A percentile compares a stretch with the other conserved stretches of the same genome.
phyloP scores from a whole-genome alignment of 1,140 invertebrate species.

The Trachymyrmex septentrionalis region DNA sequence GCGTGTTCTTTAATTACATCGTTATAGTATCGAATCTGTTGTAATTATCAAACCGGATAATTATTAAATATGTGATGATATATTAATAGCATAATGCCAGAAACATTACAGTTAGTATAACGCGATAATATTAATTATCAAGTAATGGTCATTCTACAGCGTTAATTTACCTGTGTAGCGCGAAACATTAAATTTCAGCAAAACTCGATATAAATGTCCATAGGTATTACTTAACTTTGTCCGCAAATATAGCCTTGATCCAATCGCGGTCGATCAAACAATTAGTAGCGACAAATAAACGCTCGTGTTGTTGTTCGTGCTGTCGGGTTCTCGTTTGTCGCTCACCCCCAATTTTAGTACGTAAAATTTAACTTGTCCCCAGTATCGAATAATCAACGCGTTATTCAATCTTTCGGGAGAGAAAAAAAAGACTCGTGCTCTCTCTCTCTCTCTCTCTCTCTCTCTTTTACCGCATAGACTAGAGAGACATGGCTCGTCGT shows the following conservation, averaged over 20 bases:
- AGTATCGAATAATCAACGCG: slow-evolving; percentile 33
- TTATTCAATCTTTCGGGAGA: not conserved
- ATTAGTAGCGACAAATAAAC: slow-evolving; percentile 61
- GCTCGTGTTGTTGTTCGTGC: slow-evolving; percentile 10
- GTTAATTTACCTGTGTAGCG: slow-evolving; percentile 49
- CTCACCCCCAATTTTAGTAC: slow-evolving; percentile 37
- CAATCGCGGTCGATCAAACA: slow-evolving; percentile 59
- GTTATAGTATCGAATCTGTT: slow-evolving; percentile 69
- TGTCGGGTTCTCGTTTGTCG: not conserved
- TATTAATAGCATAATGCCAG: slow-evolving; percentile 61
- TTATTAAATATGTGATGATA: slow-evolving; percentile 66
- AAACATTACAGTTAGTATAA: slow-evolving; percentile 57
- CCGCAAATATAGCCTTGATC: slow-evolving; percentile 54
- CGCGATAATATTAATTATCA: slow-evolving; percentile 62
- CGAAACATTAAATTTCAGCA: slow-evolving; percentile 63
- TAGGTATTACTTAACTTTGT: slow-evolving; percentile 57
- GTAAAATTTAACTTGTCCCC: slow-evolving; percentile 51
- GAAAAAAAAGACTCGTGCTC: not conserved
- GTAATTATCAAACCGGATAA: slow-evolving; percentile 72
- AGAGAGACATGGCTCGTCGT: slow-evolving; percentile 4
- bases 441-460: too few relatives aligned
- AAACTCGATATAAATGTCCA: slow-evolving; percentile 43
- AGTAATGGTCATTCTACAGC: slow-evolving; percentile 40
- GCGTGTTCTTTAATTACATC: slow-evolving; percentile 67
- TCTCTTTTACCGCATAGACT: not conserved